Conservation (phyloP, 2,113 vertebrate genomes). For the Dipodomys ordii region DNA sequence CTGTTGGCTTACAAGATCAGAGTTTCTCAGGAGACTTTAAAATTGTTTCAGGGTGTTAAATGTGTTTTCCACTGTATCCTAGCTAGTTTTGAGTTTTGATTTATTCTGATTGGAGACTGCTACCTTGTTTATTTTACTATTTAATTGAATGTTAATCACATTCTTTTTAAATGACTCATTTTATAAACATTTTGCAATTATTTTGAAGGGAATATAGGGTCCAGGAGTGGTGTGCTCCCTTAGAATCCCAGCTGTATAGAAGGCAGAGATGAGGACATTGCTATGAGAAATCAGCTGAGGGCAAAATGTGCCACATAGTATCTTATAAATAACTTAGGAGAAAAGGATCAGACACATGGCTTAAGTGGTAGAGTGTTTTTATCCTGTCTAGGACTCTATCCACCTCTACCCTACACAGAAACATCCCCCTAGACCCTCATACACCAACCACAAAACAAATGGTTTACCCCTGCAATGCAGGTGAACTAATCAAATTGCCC, state of each 20-base stretch:
- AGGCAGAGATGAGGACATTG: too few species aligned
- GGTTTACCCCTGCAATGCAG: background rate
- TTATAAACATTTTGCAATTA: background rate
- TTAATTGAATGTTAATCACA: conserved; percentile 6
- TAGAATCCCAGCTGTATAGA: too few species aligned
- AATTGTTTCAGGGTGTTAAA: background rate
- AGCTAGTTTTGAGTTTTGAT: conserved; percentile 13
- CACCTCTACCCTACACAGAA: background rate
- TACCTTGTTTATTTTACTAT: background rate
- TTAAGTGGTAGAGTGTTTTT: too few species aligned
- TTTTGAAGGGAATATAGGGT: background rate
- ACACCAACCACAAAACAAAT: background rate
- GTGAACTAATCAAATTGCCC: background rate
- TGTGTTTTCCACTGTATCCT: background rate
- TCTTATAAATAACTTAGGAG: too few species aligned
- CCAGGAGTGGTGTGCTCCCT: too few species aligned
- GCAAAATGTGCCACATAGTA: too few species aligned
- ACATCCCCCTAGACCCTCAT: too few species aligned
- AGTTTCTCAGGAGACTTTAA: background rate
- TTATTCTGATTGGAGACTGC: background rate
- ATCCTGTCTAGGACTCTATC: background rate
- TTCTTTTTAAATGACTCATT: conserved; percentile 21
- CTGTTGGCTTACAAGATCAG: background rate
- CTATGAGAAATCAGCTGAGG: too few species aligned
- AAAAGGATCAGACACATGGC: too few species aligned